A percentile compares a stretch with the other conserved stretches of the same genome.
Evolutionary conservation across 2,888 invertebrate species (phyloP).

Genomic region (Iselma pallidipennis): DNA sequence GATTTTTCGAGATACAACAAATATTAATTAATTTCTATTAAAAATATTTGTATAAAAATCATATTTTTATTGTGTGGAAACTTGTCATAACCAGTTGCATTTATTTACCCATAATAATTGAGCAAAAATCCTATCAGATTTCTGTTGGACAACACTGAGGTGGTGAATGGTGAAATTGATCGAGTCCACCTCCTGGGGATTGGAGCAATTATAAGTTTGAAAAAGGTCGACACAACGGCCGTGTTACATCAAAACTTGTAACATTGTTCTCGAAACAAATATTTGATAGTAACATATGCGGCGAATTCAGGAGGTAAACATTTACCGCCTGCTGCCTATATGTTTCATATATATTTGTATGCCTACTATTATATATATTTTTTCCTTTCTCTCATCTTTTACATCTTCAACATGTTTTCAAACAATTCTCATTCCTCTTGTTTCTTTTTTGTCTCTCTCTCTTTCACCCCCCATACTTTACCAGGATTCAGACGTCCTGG

Average conservation of each 20-base stretch:
- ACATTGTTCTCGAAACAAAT: conserved; percentile 15
- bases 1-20: no score
- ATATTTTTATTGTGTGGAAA: not conserved
- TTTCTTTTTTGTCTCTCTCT: conserved; percentile 18
- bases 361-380: not conserved
- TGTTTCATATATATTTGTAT: not conserved
- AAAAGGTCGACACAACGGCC: conserved; percentile 2
- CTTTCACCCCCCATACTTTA: conserved; percentile 31
- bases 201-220: conserved; percentile 18
- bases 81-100: not conserved
- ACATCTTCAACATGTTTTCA: not conserved
- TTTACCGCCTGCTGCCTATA: not conserved
- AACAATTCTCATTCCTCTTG: not conserved
- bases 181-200: not conserved
- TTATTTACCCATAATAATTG: not conserved
- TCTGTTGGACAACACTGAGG: not conserved
- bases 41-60: no score
- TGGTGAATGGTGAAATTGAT: not conserved
- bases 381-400: not conserved
- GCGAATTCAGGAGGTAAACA: conserved; percentile 12
- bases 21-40: no score
- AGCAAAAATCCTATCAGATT: not conserved
- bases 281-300: conserved; percentile 26
- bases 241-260: conserved; percentile 12
- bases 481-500: conserved; percentile 45